Percentiles rank a stretch among this genome's conserved stretches.
Evolutionary conservation across 2,888 invertebrate species (phyloP).

Genomic region (Platycheirus rosarum): DNA sequence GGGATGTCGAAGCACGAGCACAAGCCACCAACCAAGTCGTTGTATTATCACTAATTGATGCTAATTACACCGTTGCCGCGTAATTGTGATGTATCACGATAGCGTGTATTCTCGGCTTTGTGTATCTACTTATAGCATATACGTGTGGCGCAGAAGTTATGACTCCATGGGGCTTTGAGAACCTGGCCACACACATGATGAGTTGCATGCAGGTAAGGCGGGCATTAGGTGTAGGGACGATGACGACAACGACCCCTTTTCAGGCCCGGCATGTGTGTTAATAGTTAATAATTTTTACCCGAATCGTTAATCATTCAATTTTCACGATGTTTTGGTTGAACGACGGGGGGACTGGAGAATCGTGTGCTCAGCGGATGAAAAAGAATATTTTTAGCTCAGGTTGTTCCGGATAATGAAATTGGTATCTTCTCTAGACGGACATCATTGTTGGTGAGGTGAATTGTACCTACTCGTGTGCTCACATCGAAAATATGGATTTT

Average conservation of each 20-base stretch:
- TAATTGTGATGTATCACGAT: slow-evolving; percentile 73
- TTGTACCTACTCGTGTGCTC: too few relatives aligned
- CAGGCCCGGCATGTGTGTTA: slow-evolving; percentile 69
- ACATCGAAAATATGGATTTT: too few relatives aligned
- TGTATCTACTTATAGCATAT: background rate
- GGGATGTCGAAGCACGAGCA: slow-evolving; percentile 45
- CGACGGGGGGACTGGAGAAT: slow-evolving; percentile 54
- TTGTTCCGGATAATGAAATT: background rate
- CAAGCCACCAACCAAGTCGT: slow-evolving; percentile 44
- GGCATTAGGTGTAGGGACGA: slow-evolving; percentile 20
- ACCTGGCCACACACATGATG: slow-evolving; percentile 32
- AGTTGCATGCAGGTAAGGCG: background rate
- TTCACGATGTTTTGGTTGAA: slow-evolving; percentile 70
- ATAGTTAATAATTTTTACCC: slow-evolving; percentile 71
- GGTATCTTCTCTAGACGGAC: too few relatives aligned
- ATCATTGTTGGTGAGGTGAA: too few relatives aligned
- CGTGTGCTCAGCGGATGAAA: slow-evolving; percentile 33
- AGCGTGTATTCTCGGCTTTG: slow-evolving; percentile 38
- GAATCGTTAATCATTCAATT: slow-evolving; percentile 76
- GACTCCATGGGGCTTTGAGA: slow-evolving; percentile 38
- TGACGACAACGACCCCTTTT: slow-evolving; percentile 61
- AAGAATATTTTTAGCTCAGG: slow-evolving; percentile 9
- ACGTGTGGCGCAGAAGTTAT: slow-evolving; percentile 64
- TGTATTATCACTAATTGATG: slow-evolving; percentile 72
- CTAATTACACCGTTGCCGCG: slow-evolving; percentile 71